These are phyloP conservation scores for Esox masquinongy DNA, from an alignment of 2,797 vertebrate species.

Conservation along the genomic window DNA sequence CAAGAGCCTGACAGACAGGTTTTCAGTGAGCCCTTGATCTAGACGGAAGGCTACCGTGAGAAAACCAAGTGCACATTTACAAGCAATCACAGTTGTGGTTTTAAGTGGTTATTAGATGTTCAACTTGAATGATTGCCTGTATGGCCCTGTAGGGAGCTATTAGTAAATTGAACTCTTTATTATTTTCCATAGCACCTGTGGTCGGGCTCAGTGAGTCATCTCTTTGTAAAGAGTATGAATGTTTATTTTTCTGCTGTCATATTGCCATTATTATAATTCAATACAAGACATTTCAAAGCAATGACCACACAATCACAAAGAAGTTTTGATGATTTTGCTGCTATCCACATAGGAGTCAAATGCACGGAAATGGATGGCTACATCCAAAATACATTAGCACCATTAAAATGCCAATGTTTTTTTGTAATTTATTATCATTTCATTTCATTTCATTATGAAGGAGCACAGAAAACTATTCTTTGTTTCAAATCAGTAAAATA, in stretches of 20 bases:
- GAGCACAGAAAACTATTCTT: too few relatives aligned
- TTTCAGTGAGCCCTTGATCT: background rate
- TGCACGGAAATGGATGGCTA: too few relatives aligned
- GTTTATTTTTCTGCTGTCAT: background rate
- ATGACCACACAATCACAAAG: background rate
- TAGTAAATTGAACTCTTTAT: background rate
- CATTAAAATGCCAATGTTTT: background rate
- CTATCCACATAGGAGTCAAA: too few relatives aligned
- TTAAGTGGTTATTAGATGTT: background rate
- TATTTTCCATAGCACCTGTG: background rate
- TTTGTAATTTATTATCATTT: too few relatives aligned
- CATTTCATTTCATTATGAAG: too few relatives aligned
- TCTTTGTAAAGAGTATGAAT: background rate
- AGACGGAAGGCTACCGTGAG: background rate
- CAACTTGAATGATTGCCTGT: background rate
- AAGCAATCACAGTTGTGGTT: background rate
- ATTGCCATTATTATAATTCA: background rate
- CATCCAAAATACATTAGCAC: background rate
- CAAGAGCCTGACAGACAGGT: background rate
- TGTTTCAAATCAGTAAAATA: slow-evolving; percentile 7
- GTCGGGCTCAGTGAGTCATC: background rate
- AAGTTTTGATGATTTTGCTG: background rate
- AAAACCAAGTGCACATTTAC: background rate
- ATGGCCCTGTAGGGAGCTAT: background rate
- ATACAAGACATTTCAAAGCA: background rate